Base-by-base conservation (phyloP, 1,140 invertebrate species). In the Lutraria rhynchaena region DNA sequence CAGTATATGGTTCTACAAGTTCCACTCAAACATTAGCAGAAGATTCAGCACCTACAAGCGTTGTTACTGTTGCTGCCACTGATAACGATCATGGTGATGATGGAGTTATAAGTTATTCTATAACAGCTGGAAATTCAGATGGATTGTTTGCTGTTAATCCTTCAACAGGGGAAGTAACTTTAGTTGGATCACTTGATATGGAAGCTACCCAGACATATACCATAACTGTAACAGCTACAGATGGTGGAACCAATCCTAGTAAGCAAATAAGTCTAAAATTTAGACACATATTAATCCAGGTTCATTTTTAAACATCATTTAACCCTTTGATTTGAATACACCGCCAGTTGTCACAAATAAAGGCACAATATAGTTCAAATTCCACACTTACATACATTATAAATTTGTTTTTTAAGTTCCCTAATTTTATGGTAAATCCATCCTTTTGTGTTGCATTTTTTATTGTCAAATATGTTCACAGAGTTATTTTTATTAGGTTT, bases 111-210 rank as follows among this genome's bases (percentile, higher is more conserved):
- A 55, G 44, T 4, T 71, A 84, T 41, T 71, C 67, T 51, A 81
- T 65, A 19, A 55, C 67, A 7, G 5, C 53, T 1, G 70, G 69
- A 19, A 80, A 80, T 33, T 37, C 35, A 1, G 76, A 51, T 46
- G 81, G 83, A 13, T 58, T 67, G 27, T 84, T 89, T 58, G 19
- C 69, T 0, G 81, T 89, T 41, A 67, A 85, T 63, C 55, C 83
- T 4, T 44, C 77, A 0, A 83, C 81, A 29, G 88, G 88, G 53
- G 71, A 27, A 53, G 78, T 87, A 0, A 84, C 67, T 17, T 31
- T 86, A 15, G 70, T 73, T 13, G 60, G 74, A 4, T 44, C 22
- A 29, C 93, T 89, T 22, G 84, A 89, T 35, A 83, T 74, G 44
- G 87, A 89, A 57, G 65, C 69, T 15, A 76, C 61, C 24, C 60